Percentiles rank a stretch among this genome's conserved stretches.
phyloP scores from a whole-genome alignment of 2,797 vertebrate species.

The Rachycentron canadum region DNA sequence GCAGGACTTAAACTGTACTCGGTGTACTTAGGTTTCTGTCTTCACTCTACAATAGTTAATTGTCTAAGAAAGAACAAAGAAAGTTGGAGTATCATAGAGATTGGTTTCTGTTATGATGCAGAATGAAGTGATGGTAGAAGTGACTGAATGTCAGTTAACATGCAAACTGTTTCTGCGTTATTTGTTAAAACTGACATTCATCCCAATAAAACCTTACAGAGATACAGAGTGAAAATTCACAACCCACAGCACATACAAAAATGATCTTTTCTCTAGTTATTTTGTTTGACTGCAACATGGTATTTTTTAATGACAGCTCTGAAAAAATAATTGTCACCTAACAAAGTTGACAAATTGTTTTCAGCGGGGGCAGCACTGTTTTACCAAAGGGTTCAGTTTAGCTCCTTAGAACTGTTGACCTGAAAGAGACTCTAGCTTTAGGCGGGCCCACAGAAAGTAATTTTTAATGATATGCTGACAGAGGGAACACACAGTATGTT shows the following conservation, averaged over 20 bases:
- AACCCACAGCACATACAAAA: background rate
- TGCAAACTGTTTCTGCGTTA: background rate
- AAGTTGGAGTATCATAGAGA: background rate
- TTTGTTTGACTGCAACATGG: background rate
- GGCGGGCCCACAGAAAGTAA: background rate
- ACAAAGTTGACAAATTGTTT: background rate
- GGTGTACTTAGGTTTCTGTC: slow-evolving; percentile 40
- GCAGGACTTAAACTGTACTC: slow-evolving; percentile 39
- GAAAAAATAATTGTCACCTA: no score
- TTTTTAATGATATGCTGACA: slow-evolving; percentile 61
- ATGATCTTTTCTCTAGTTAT: background rate
- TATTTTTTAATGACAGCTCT: background rate
- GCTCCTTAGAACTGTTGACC: slow-evolving; percentile 7
- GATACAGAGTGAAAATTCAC: background rate
- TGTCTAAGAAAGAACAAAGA: slow-evolving; percentile 48
- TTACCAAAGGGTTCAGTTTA: slow-evolving; percentile 5
- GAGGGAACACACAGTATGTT: slow-evolving; percentile 37
- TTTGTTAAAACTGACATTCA: background rate
- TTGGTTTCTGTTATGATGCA: background rate
- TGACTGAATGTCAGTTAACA: background rate
- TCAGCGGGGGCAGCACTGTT: background rate
- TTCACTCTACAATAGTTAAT: slow-evolving; percentile 42
- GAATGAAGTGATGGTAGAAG: background rate
- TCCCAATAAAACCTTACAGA: background rate
- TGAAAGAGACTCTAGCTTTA: slow-evolving; percentile 21